A percentile compares a stretch with the other conserved stretches of the same genome.
Evolutionary conservation across 2,113 vertebrate genomes (phyloP).

Genomic region (Salvator merianae): DNA sequence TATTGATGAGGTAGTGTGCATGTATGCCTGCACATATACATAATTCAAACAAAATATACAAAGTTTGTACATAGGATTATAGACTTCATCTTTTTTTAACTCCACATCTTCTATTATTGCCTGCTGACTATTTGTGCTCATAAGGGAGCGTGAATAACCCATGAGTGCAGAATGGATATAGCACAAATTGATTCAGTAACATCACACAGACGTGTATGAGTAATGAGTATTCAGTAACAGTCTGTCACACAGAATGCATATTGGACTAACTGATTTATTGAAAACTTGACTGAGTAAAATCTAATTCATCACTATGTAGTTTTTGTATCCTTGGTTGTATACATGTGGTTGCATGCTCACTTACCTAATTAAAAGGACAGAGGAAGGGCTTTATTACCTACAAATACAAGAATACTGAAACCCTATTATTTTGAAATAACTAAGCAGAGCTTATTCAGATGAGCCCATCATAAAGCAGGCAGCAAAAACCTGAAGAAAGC

Average conservation of each 20-base stretch:
- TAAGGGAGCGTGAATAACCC: conserved; percentile 64
- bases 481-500: neutral
- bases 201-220: conserved; percentile 67
- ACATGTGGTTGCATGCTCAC: neutral
- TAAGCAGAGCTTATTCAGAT: neutral
- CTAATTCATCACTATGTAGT: conserved; percentile 49
- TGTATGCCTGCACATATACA: no score
- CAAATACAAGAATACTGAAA: neutral
- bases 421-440: neutral
- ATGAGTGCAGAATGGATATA: conserved; percentile 71
- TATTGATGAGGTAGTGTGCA: conserved; percentile 48
- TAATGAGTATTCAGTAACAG: conserved; percentile 70
- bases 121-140: conserved; percentile 68
- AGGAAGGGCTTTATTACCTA: neutral
- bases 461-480: neutral
- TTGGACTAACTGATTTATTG: conserved; percentile 61
- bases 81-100: conserved; percentile 52
- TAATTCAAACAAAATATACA: conserved; percentile 12
- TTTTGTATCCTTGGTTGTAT: neutral
- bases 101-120: conserved; percentile 64
- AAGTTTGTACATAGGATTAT: conserved; percentile 53
- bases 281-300: conserved; percentile 60
- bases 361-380: neutral
- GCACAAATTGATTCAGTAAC: conserved; percentile 74
- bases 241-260: conserved; percentile 66